Evolutionary conservation across 1,140 invertebrate genomes (phyloP).

Genomic region (Mesaphorura yosii): DNA sequence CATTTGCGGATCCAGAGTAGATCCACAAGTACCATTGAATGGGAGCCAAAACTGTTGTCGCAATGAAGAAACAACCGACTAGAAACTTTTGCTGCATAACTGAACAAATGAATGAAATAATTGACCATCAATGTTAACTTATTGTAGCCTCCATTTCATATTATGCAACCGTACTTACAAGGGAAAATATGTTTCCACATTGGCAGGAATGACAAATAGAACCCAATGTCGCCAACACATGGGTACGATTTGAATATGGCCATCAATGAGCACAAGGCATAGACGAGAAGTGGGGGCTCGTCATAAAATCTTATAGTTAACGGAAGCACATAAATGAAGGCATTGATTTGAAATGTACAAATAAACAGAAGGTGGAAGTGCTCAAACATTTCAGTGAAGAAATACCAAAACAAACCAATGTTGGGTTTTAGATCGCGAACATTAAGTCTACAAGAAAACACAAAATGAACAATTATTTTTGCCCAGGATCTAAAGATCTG

Average conservation of each 20-base stretch:
- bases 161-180: conserved; percentile 50
- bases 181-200: conserved; percentile 81
- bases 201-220: conserved; percentile 80
- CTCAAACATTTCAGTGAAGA: conserved; percentile 99
- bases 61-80: conserved; percentile 75
- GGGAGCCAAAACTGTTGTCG: conserved; percentile 78
- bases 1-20: conserved; percentile 93
- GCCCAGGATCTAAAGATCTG: background rate
- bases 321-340: conserved; percentile 80
- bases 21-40: conserved; percentile 98
- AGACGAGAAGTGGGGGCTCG: conserved; percentile 74
- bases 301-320: conserved; percentile 70
- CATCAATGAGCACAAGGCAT: conserved; percentile 68
- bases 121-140: no score
- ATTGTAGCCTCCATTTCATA: conserved; percentile 12
- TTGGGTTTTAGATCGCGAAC: conserved; percentile 93
- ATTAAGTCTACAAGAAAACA: conserved; percentile 48
- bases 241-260: conserved; percentile 96
- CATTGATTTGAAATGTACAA: conserved; percentile 89
- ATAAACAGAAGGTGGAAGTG: conserved; percentile 92
- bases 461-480: conserved; percentile 18
- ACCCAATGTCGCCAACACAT: conserved; percentile 82
- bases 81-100: conserved; percentile 87
- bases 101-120: conserved; percentile 37
- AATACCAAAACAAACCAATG: conserved; percentile 98